These are phyloP conservation scores for Eleutherodactylus coqui DNA, from an alignment of 2,797 vertebrate genomes.

Conservation along the genomic window DNA sequence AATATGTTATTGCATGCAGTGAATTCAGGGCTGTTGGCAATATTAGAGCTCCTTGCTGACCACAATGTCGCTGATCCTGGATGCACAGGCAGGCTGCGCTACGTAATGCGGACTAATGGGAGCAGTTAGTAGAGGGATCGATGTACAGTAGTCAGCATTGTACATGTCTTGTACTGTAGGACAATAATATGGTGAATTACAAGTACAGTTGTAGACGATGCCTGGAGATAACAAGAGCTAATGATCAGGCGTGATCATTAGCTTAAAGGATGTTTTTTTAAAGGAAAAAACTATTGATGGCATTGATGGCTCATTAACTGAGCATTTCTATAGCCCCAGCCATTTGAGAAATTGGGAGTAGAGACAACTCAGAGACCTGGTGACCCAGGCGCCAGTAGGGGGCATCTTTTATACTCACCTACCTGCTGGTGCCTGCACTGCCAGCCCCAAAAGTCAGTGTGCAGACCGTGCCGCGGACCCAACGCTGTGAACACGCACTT, in stretches of 20 bases:
- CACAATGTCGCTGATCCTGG: not conserved
- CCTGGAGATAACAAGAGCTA: not conserved
- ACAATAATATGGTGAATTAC: not conserved
- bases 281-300: too few relatives aligned
- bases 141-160: not conserved
- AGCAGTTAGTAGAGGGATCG: not conserved
- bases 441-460: too few relatives aligned
- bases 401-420: too few relatives aligned
- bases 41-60: not conserved
- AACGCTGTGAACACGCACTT: too few relatives aligned
- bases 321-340: too few relatives aligned
- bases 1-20: constrained; percentile 17
- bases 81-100: not conserved
- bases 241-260: not conserved
- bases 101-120: not conserved
- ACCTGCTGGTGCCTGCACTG: too few relatives aligned
- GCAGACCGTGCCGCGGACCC: too few relatives aligned
- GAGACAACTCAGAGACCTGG: too few relatives aligned
- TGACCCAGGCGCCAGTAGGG: too few relatives aligned
- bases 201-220: not conserved
- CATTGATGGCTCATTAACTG: too few relatives aligned
- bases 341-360: too few relatives aligned
- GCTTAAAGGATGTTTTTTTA: too few relatives aligned
- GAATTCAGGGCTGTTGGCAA: not conserved
- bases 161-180: not conserved